Conservation (phyloP, 2,113 vertebrate genomes). For the Antechinus flavipes region DNA sequence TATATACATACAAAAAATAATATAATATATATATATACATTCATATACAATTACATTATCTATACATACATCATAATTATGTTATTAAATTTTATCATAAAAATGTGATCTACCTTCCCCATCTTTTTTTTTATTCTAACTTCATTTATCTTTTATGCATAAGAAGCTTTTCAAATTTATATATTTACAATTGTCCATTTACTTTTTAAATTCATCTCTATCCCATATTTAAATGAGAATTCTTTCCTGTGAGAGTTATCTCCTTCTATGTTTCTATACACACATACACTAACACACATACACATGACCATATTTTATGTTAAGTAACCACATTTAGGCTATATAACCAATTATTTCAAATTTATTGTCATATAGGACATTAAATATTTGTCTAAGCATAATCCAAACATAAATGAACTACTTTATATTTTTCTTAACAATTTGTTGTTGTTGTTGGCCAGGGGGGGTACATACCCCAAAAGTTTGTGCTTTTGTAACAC, state of each 20-base stretch:
- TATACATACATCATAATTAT: no score
- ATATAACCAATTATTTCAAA: neutral
- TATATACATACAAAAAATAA: no score
- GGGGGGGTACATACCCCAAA: neutral
- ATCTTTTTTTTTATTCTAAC: neutral
- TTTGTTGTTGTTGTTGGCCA: neutral
- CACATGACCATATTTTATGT: neutral
- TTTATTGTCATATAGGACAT: neutral
- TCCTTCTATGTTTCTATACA: neutral
- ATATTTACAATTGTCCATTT: neutral
- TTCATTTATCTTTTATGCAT: neutral
- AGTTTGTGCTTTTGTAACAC: neutral
- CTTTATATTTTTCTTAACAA: neutral
- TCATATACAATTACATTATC: no score
- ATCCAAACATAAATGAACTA: neutral
- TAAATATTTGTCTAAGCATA: neutral
- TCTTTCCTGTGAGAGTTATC: neutral
- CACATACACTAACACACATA: no score
- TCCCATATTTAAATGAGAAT: neutral
- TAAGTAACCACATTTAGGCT: neutral
- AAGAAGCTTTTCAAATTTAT: neutral
- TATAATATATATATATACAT: no score
- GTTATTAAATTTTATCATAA: no score
- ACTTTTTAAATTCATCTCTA: neutral
- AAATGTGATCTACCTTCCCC: no score